These are phyloP conservation scores for Cotesia glomerata DNA, from an alignment of 1,140 invertebrate genomes.

Conservation along the genomic window DNA sequence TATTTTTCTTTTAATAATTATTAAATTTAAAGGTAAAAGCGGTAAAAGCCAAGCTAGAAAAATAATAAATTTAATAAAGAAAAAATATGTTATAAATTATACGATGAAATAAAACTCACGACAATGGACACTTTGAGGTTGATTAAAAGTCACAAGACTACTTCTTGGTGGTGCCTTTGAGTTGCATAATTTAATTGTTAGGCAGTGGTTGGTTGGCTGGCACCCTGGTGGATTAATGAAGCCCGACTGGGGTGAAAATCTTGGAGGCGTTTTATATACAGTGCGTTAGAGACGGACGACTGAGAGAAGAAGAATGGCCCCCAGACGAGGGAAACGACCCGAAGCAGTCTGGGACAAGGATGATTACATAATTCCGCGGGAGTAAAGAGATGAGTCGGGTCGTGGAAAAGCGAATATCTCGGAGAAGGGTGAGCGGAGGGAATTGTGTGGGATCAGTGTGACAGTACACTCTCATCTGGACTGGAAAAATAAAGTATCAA, in stretches of 20 bases:
- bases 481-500: background rate
- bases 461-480: background rate
- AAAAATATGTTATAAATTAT: background rate
- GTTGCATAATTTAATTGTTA: slow-evolving; percentile 17
- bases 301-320: slow-evolving; percentile 14
- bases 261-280: slow-evolving; percentile 6
- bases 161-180: slow-evolving; percentile 4
- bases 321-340: slow-evolving; percentile 11
- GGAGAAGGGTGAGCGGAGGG: background rate
- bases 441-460: background rate
- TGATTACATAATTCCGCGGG: slow-evolving; percentile 28
- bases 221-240: slow-evolving; percentile 11
- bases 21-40: too few relatives aligned
- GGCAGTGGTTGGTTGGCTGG: background rate
- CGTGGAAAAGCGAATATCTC: background rate
- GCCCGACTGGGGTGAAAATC: slow-evolving; percentile 6
- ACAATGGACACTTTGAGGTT: slow-evolving; percentile 11
- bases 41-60: background rate
- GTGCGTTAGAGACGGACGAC: background rate
- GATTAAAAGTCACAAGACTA: slow-evolving; percentile 9
- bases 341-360: slow-evolving; percentile 21
- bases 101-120: slow-evolving; percentile 5
- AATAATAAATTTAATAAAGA: background rate
- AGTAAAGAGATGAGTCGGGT: slow-evolving; percentile 12
- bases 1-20: too few relatives aligned